phyloP scores from a whole-genome alignment of 2,797 vertebrate genomes.

The Chelonia mydas region DNA sequence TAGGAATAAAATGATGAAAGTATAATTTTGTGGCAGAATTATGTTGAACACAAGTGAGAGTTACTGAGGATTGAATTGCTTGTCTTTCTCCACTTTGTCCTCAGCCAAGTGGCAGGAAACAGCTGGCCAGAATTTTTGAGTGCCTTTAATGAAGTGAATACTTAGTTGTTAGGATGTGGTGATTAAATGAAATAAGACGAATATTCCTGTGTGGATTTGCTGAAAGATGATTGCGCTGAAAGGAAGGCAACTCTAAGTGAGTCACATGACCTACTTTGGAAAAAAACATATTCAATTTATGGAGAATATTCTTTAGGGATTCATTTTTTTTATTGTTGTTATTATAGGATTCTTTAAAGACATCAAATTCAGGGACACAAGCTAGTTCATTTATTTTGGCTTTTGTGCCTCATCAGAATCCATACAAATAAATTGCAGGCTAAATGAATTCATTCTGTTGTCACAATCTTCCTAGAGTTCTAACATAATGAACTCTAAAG shows the following conservation, averaged over 20 bases:
- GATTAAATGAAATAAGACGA: slow-evolving; percentile 93
- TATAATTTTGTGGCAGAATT: slow-evolving; percentile 83
- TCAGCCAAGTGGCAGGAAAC: slow-evolving; percentile 89
- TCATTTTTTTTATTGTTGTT: slow-evolving; percentile 7
- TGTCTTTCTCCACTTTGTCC: slow-evolving; percentile 90
- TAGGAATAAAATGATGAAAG: slow-evolving; percentile 69
- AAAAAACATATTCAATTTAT: slow-evolving; percentile 48
- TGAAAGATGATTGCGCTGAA: slow-evolving; percentile 82
- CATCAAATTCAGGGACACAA: not conserved
- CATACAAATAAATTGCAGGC: slow-evolving; percentile 7
- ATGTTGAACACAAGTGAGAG: slow-evolving; percentile 80
- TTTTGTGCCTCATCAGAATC: slow-evolving; percentile 13
- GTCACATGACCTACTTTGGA: not conserved
- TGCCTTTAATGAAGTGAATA: slow-evolving; percentile 91
- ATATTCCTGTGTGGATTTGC: slow-evolving; percentile 89
- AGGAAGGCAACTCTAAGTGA: slow-evolving; percentile 46
- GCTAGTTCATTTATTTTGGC: not conserved
- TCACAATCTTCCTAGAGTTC: not conserved
- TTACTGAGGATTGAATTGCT: slow-evolving; percentile 84
- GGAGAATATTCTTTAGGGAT: not conserved
- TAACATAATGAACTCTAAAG: not conserved
- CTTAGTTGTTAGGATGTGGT: slow-evolving; percentile 85
- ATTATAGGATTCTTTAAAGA: slow-evolving; percentile 2
- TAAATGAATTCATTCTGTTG: not conserved
- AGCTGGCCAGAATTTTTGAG: slow-evolving; percentile 94